A percentile compares a stretch with the other conserved stretches of the same genome.
These are phyloP conservation scores for Arnoldichthys spilopterus DNA, from an alignment of 2,797 vertebrate species.

Conservation along the genomic window DNA sequence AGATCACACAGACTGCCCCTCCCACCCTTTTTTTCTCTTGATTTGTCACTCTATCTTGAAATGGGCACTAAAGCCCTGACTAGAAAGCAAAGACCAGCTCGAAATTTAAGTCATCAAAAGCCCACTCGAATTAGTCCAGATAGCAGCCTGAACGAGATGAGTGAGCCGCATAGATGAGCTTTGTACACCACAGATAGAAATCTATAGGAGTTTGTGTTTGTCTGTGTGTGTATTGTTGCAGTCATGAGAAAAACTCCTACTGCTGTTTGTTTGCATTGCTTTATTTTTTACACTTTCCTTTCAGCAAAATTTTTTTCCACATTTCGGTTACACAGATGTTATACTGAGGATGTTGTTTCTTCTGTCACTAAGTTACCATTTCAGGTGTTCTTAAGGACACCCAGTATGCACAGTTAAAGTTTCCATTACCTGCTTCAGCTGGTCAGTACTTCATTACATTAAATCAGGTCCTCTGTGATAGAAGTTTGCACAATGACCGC, in stretches of 20 bases:
- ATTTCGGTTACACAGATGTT: too few species aligned
- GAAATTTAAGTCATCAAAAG: constrained; percentile 25
- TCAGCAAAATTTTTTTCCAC: too few species aligned
- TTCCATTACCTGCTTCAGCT: too few species aligned
- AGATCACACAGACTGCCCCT: constrained; percentile 33
- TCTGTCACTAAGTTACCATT: too few species aligned
- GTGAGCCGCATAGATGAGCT: constrained; percentile 10
- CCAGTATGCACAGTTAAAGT: too few species aligned
- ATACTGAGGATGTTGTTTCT: too few species aligned
- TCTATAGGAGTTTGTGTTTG: not conserved
- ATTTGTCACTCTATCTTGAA: constrained; percentile 20
- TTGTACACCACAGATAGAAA: not conserved
- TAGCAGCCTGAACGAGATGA: constrained; percentile 16
- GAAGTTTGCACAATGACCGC: too few species aligned
- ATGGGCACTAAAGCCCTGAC: constrained; percentile 32
- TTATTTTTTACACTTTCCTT: too few species aligned
- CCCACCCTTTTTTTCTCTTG: not conserved
- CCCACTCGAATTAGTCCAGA: constrained; percentile 10
- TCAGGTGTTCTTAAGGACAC: too few species aligned
- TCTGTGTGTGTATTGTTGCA: not conserved
- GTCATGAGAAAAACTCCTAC: not conserved
- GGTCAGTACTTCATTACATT: too few species aligned
- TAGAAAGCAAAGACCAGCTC: constrained; percentile 41
- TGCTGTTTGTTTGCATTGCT: too few species aligned
- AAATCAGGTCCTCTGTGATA: too few species aligned